Conservation (phyloP, 92 coral and sea anemone genomes). For the Scolanthus callimorphus region DNA sequence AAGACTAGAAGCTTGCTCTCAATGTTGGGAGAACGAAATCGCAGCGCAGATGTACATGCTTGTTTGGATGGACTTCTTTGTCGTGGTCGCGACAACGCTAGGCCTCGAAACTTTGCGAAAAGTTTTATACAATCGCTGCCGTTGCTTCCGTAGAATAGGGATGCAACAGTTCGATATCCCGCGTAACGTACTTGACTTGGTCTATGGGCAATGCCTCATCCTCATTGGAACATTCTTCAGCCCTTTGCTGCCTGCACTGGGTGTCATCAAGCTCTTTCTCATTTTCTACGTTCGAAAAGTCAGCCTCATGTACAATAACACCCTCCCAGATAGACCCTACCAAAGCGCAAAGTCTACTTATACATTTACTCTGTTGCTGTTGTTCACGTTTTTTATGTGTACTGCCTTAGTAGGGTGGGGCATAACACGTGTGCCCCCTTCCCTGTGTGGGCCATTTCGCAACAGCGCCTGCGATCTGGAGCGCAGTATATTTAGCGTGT, state of each 20-base stretch:
- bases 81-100: conserved; percentile 56
- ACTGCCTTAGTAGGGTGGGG: conserved; percentile 84
- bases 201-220: conserved; percentile 78
- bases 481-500: conserved; percentile 57
- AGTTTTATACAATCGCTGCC: conserved; percentile 30
- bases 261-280: conserved; percentile 74
- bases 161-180: conserved; percentile 89
- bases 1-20: conserved; percentile 41
- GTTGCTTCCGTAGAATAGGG: conserved; percentile 51
- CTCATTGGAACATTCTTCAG: conserved; percentile 90
- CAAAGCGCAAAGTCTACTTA: conserved; percentile 87
- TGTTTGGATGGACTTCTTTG: conserved; percentile 79
- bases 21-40: conserved; percentile 86
- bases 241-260: conserved; percentile 86
- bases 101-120: conserved; percentile 71
- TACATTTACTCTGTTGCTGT: conserved; percentile 76
- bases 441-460: conserved; percentile 80
- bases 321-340: conserved; percentile 83
- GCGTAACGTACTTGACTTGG: conserved; percentile 79
- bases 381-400: conserved; percentile 79
- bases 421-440: conserved; percentile 79
- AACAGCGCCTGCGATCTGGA: conserved; percentile 54
- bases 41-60: conserved; percentile 90
- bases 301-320: conserved; percentile 78
- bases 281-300: conserved; percentile 90